phyloP scores from a whole-genome alignment of 2,797 vertebrate genomes.

The Galagoides demidoff region DNA sequence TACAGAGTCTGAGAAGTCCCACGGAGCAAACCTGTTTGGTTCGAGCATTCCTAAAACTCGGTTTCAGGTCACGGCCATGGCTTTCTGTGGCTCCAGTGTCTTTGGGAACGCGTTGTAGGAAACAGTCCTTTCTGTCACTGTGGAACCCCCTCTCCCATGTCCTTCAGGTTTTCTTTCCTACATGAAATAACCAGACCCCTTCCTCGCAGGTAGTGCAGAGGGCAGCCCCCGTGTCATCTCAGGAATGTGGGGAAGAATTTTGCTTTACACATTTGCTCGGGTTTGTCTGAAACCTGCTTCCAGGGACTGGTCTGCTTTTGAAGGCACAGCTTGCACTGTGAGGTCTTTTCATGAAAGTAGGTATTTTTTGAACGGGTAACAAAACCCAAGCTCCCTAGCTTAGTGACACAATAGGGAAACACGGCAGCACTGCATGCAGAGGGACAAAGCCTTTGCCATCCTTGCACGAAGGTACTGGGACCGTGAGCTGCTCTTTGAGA shows the following conservation, averaged over 20 bases:
- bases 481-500: background rate
- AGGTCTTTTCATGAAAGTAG: background rate
- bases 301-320: background rate
- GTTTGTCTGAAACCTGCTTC: background rate
- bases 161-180: background rate
- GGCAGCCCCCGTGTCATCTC: background rate
- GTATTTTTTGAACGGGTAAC: background rate
- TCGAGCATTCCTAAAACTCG: background rate
- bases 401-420: background rate
- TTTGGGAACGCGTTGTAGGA: background rate
- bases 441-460: background rate
- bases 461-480: background rate
- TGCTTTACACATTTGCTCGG: background rate
- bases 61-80: background rate
- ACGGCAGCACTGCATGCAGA: background rate
- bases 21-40: background rate
- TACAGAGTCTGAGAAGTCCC: background rate
- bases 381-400: background rate
- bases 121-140: background rate
- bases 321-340: background rate
- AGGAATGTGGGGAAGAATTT: background rate
- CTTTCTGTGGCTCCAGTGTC: background rate
- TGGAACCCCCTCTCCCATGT: background rate
- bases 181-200: background rate
- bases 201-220: background rate